Percentiles rank a stretch among this genome's conserved stretches.
phyloP scores from a whole-genome alignment of 1,140 invertebrate species.

The Scaptomyza montana region DNA sequence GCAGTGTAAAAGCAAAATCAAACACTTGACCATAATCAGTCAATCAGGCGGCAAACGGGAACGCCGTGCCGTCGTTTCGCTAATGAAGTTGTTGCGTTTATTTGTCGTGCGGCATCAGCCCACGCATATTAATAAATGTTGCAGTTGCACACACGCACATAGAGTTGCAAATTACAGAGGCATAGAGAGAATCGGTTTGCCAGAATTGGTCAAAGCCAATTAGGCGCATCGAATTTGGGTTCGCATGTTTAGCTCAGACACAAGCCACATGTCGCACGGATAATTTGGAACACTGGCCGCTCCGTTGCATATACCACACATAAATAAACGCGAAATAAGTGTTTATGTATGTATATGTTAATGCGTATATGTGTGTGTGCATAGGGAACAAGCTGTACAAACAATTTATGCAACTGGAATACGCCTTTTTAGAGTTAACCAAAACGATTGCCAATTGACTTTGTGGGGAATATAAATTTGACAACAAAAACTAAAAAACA shows the following conservation, averaged over 20 bases:
- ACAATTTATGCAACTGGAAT: slow-evolving; percentile 37
- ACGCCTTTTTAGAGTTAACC: slow-evolving; percentile 3
- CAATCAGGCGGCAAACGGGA: slow-evolving; percentile 74
- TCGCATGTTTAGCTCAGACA: slow-evolving; percentile 61
- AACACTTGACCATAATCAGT: slow-evolving; percentile 81
- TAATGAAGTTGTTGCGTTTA: slow-evolving; percentile 80
- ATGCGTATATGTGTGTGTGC: not conserved
- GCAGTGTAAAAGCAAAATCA: slow-evolving; percentile 28
- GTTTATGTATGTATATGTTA: not conserved
- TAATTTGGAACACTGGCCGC: slow-evolving; percentile 48
- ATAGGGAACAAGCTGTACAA: slow-evolving; percentile 36
- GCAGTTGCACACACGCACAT: slow-evolving; percentile 23
- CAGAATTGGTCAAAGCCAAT: slow-evolving; percentile 64
- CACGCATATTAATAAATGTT: slow-evolving; percentile 74
- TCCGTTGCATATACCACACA: slow-evolving; percentile 3
- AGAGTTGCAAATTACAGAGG: not conserved
- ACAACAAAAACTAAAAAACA: too few relatives aligned
- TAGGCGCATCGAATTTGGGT: slow-evolving; percentile 69
- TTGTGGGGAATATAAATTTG: too few relatives aligned
- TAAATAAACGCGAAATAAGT: slow-evolving; percentile 17
- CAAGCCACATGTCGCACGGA: slow-evolving; percentile 71
- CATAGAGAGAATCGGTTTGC: slow-evolving; percentile 12
- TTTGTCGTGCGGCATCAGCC: slow-evolving; percentile 56
- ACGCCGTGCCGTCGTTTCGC: slow-evolving; percentile 37
- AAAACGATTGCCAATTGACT: not conserved